phyloP scores from a whole-genome alignment of 1,140 invertebrate species.

The Drosophila sp. region DNA sequence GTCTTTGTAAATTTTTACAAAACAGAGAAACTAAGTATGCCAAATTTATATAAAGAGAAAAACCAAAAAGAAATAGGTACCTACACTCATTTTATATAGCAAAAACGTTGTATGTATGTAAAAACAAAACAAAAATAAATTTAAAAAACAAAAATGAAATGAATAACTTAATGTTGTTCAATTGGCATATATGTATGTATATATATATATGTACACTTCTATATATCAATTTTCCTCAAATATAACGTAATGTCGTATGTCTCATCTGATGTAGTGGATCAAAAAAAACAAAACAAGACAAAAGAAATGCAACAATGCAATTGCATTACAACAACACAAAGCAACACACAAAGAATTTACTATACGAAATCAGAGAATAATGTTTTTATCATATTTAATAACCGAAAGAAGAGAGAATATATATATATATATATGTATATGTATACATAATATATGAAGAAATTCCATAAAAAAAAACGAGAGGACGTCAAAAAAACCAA shows the following conservation, averaged over 20 bases:
- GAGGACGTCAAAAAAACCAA: conserved; percentile 2
- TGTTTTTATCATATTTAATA: conserved; percentile 46
- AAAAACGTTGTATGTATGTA: conserved; percentile 20
- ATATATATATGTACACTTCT: not conserved
- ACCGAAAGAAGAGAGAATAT: conserved; percentile 4
- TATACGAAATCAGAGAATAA: conserved; percentile 22
- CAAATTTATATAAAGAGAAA: not conserved
- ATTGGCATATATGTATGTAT: conserved; percentile 7
- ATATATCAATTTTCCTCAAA: conserved; percentile 9
- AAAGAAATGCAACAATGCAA: not conserved
- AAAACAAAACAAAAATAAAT: not conserved
- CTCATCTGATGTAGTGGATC: not conserved
- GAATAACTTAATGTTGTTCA: conserved; percentile 1
- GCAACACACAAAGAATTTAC: conserved; percentile 17
- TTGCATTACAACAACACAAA: not conserved
- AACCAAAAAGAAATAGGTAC: conserved; percentile 3
- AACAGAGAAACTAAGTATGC: not conserved
- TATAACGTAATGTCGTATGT: conserved; percentile 6
- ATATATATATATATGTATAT: conserved; percentile 18
- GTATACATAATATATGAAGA: conserved; percentile 31
- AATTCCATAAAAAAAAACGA: conserved; percentile 12
- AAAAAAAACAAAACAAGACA: not conserved
- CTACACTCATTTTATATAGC: conserved; percentile 14
- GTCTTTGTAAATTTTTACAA: conserved; percentile 9
- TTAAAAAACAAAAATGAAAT: conserved; percentile 5